These are phyloP conservation scores for Pollenia labialis DNA, from an alignment of 2,888 invertebrate genomes.

Conservation along the genomic window DNA sequence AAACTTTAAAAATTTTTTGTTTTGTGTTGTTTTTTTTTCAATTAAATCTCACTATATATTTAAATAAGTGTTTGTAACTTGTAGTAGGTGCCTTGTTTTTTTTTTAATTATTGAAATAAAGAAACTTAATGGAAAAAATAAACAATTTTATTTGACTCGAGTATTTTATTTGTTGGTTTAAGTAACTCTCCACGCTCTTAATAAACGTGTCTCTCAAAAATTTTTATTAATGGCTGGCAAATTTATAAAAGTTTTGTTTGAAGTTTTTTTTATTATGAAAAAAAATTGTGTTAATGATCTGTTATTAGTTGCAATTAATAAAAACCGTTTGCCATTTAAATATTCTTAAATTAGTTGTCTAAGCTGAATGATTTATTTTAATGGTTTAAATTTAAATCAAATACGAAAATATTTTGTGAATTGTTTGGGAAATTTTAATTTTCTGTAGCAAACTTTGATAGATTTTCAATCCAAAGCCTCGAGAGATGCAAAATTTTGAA, in stretches of 20 bases:
- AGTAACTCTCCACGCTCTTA: background rate
- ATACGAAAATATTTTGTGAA: too few relatives aligned
- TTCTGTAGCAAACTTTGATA: too few relatives aligned
- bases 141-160: background rate
- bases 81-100: background rate
- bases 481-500: too few relatives aligned
- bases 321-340: background rate
- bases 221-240: conserved; percentile 7
- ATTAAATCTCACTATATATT: background rate
- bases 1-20: conserved; percentile 13
- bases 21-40: background rate
- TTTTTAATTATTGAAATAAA: background rate
- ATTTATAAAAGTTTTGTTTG: background rate
- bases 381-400: too few relatives aligned
- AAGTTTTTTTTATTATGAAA: background rate
- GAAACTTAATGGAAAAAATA: background rate
- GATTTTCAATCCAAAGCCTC: too few relatives aligned
- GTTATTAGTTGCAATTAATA: conserved; percentile 26
- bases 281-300: conserved; percentile 23
- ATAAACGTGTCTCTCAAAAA: background rate
- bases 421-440: too few relatives aligned
- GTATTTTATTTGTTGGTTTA: conserved; percentile 1
- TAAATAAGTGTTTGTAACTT: background rate
- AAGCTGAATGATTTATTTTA: background rate
- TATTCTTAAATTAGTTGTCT: background rate